Base-by-base conservation (phyloP, 2,888 invertebrate species). In the Caradrina kadenii region DNA sequence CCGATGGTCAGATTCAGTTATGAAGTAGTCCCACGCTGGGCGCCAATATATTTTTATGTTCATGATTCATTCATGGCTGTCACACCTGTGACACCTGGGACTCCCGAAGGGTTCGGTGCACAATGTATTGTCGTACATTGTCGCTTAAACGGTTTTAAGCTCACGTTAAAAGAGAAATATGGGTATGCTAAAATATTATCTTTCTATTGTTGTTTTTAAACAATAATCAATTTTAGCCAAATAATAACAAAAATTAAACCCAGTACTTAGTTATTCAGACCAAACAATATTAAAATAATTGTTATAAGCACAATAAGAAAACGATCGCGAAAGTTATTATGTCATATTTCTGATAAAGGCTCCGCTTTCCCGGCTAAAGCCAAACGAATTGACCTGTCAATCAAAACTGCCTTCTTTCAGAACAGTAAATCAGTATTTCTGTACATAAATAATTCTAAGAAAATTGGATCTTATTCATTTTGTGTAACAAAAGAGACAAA, bases 331-430 rank as follows among this genome's bases (percentile, higher is more conserved):
- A 70, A 61, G 73, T 49, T 64, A 63, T 62, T 64, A 69, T 69
- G 56, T 73, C 70, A 84, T 79, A 73, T 69, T 69, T 64, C 63
- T 71, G 85, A 84, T 76, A 73, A 69, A 79, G 64, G 72, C 67
- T 39, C 69, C 17, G 63, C 66, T 65, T 69, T 42, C 60, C 55
- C 59, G 21, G 56, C 52, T 42, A 65, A 56, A 70, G 58, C 64
- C 67, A 63, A 78, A 73, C 70, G 73, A 82, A 85, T 81, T 85
- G 84, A 75, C 66, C 70, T 79, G 86, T 76, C 84, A 81, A 86
- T 86, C 86, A 81, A 26, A 77, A 48, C 26, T 17, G 64, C 54
- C 17, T 76, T 54, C 72, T 56, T 80, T 69, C 55, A 55, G 19
- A 76, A 73, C 73, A 69, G 77, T 73, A 68, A 80, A 75, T 77